phyloP scores from a whole-genome alignment of 2,797 vertebrate genomes.

The Acanthis flammea region DNA sequence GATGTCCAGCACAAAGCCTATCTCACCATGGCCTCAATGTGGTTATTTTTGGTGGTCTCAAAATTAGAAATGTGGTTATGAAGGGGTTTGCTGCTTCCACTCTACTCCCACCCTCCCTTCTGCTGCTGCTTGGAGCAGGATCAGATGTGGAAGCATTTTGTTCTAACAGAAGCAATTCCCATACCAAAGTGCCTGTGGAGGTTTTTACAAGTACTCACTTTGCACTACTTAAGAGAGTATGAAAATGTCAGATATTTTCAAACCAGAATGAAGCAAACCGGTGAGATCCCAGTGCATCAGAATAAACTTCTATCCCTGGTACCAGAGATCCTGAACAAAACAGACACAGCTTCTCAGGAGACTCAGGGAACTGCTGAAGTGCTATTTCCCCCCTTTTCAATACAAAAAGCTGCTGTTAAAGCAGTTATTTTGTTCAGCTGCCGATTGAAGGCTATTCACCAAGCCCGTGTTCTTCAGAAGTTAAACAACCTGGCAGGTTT shows the following conservation, averaged over 20 bases:
- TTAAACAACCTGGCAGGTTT: not conserved
- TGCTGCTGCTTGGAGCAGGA: not conserved
- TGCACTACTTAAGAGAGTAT: not conserved
- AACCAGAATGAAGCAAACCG: not conserved
- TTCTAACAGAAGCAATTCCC: not conserved
- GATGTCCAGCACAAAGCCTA: not conserved
- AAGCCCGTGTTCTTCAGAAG: not conserved
- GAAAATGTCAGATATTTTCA: not conserved
- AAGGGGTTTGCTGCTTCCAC: not conserved
- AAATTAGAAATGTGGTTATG: not conserved
- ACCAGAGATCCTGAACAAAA: not conserved
- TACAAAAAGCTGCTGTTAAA: not conserved
- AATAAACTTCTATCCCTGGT: not conserved
- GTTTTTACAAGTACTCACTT: not conserved
- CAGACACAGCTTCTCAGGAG: not conserved
- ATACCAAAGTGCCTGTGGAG: not conserved
- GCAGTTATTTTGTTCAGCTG: not conserved
- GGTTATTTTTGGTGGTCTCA: not conserved
- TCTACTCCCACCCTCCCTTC: not conserved
- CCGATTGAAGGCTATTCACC: not conserved
- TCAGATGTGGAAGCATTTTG: not conserved
- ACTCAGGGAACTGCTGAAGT: not conserved
- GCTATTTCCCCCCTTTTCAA: not conserved
- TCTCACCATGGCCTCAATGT: not conserved
- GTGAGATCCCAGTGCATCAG: not conserved